These are phyloP conservation scores for Orchesella cincta DNA, from an alignment of 1,140 invertebrate species.

Conservation along the genomic window DNA sequence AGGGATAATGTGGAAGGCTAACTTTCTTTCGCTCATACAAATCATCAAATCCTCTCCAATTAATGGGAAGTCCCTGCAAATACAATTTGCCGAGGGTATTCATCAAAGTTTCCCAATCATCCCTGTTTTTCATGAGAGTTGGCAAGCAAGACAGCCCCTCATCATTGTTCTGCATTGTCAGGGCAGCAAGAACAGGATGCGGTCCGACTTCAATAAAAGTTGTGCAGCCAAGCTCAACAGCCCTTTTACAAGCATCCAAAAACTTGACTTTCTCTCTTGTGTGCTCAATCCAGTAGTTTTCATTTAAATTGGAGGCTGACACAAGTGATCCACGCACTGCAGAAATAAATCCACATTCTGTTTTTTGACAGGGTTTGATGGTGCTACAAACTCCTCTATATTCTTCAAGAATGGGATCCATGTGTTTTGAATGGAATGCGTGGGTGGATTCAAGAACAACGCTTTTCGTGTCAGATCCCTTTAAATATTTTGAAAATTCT, in stretches of 20 bases:
- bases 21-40: background rate
- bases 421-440: background rate
- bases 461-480: background rate
- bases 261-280: background rate
- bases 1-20: slow-evolving; percentile 4
- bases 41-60: background rate
- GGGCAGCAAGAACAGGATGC: background rate
- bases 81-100: background rate
- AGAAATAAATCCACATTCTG: background rate
- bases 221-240: background rate
- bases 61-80: background rate
- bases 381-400: background rate
- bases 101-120: background rate
- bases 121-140: background rate
- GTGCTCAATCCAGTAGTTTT: background rate
- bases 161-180: background rate
- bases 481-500: background rate
- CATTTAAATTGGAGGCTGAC: background rate
- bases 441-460: background rate
- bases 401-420: background rate
- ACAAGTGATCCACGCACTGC: background rate
- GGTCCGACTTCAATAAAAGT: background rate
- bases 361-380: background rate
- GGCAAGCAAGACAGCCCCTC: background rate
- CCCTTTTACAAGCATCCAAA: background rate